These are phyloP conservation scores for Drosophila persimilis DNA, from an alignment of 1,140 invertebrate species.

Conservation along the genomic window DNA sequence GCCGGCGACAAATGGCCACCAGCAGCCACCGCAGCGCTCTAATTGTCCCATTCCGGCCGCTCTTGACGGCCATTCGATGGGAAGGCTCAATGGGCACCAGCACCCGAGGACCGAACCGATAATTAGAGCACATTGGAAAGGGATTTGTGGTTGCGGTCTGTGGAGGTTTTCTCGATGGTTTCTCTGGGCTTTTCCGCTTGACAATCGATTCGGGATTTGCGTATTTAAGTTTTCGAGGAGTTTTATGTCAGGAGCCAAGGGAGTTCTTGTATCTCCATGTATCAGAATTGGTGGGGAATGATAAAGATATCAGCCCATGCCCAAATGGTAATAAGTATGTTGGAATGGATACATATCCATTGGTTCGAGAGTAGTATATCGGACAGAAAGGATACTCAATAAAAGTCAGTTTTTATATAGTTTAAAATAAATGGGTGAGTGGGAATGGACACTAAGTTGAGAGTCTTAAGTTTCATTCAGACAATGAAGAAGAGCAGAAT, in stretches of 20 bases:
- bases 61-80: constrained; percentile 56
- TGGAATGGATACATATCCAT: too few relatives aligned
- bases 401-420: too few relatives aligned
- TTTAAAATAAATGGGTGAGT: too few relatives aligned
- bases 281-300: too few relatives aligned
- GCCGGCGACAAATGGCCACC: constrained; percentile 54
- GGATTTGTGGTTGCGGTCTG: constrained; percentile 58
- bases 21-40: constrained; percentile 57
- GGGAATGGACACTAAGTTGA: too few relatives aligned
- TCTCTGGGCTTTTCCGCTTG: constrained; percentile 19
- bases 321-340: too few relatives aligned
- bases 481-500: not conserved
- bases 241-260: not conserved
- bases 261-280: constrained; percentile 2
- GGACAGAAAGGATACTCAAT: too few relatives aligned
- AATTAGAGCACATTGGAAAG: constrained; percentile 68
- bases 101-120: constrained; percentile 36
- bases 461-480: too few relatives aligned
- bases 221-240: too few relatives aligned
- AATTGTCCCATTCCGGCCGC: constrained; percentile 50
- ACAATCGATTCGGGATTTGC: not conserved
- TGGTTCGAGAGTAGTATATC: too few relatives aligned
- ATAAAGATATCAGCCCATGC: too few relatives aligned
- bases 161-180: constrained; percentile 6
- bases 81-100: constrained; percentile 27